Evolutionary conservation across 2,888 invertebrate species (phyloP).

Genomic region (Drosophila siamana): DNA sequence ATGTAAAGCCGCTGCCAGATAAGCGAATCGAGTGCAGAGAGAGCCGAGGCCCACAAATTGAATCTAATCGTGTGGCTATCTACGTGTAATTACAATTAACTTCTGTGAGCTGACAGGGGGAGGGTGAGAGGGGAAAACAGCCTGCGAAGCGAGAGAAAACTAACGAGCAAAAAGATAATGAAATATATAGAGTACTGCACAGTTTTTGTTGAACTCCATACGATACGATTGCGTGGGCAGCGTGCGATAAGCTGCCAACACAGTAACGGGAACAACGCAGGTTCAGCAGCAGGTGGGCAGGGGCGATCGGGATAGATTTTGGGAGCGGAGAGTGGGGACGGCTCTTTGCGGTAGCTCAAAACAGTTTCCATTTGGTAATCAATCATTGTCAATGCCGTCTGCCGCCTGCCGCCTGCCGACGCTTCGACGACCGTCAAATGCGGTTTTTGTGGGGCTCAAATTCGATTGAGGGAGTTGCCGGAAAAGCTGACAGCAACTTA

Average conservation of each 20-base stretch:
- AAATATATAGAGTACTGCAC: slow-evolving; percentile 50
- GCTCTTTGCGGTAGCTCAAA: slow-evolving; percentile 59
- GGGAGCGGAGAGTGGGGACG: too few species aligned
- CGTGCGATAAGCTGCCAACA: slow-evolving; percentile 42
- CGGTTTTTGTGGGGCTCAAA: slow-evolving; percentile 45
- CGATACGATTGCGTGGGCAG: slow-evolving; percentile 25
- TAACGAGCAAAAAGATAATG: slow-evolving; percentile 76
- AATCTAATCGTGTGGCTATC: slow-evolving; percentile 78
- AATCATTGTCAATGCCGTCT: slow-evolving; percentile 82
- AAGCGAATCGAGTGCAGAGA: slow-evolving; percentile 40
- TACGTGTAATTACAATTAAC: slow-evolving; percentile 79
- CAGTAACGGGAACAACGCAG: slow-evolving; percentile 42
- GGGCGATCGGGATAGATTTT: slow-evolving; percentile 30
- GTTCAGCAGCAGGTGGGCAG: slow-evolving; percentile 41
- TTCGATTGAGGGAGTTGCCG: slow-evolving; percentile 4
- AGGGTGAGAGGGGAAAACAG: slow-evolving; percentile 7
- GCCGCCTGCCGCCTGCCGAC: slow-evolving; percentile 77
- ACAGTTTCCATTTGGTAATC: slow-evolving; percentile 78
- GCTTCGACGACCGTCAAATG: too few species aligned
- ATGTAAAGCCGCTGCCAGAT: slow-evolving; percentile 52
- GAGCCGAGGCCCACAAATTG: slow-evolving; percentile 61
- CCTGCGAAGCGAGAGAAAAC: slow-evolving; percentile 43
- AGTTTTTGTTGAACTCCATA: slow-evolving; percentile 2
- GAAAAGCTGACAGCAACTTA: slow-evolving; percentile 50
- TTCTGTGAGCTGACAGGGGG: slow-evolving; percentile 15